Evolutionary conservation across 2,888 invertebrate genomes (phyloP), one percentile per base, ranked within the genome.

Genomic region (Agonopterix heracliana): DNA sequence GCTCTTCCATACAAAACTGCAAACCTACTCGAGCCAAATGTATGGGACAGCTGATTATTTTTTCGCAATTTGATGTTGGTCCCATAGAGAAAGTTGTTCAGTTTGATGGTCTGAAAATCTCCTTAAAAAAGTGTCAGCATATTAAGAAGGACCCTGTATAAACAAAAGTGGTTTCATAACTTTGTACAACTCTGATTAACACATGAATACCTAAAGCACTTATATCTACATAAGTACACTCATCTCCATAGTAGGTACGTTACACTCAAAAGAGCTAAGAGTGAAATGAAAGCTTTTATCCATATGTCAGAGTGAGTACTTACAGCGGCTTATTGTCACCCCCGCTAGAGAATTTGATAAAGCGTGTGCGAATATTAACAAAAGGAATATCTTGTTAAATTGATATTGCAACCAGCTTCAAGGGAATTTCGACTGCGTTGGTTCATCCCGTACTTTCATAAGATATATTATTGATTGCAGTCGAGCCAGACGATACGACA

Each of bases 351-450:
- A 88, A 88, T 88, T 88, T 88, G 88, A 88, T 88, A 88, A 88
- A 88, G 85, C 88, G 88, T 85, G 87, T 87, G 88, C 87, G 88
- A 88, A 88, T 88, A 88, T 88, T 88, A 88, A 88, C 88, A 88
- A 88, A 88, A 88, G 88, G 88, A 88, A 88, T 88, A 88, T 88
- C 88, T 88, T 81, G 87, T 88, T 88, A 87, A 88, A 87, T 86
- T 88, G 88, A 88, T 88, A 88, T 81, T 76, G 82, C 72, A 53
- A 42, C 49, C 42, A 49, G 49, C 59, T 57, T 51, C 79, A 80
- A 48, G 63, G 64, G 58, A 85, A 71, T 68, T 63, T 80, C 55
- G 61, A 70, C 80, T 62, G 55, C 74, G 71, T 44, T 36, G 42
- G 53, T 57, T 49, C 44, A 54, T 45, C 52, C 53, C 52, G 45